Evolutionary conservation across 2,113 vertebrate species (phyloP).

Genomic region (Hepsetus odoe): DNA sequence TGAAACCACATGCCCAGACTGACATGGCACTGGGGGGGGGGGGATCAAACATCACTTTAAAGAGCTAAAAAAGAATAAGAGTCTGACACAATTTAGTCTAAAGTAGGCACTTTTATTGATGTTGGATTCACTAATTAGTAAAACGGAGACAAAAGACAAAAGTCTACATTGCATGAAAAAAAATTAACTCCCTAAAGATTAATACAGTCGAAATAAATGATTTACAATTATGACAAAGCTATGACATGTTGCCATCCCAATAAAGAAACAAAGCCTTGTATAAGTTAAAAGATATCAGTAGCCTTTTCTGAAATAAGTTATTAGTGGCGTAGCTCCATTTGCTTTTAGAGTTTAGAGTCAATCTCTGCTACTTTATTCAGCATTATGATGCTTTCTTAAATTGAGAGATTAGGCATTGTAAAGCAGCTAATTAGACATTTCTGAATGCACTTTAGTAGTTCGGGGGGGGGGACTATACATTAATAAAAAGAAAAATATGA

Average conservation of each 20-base stretch:
- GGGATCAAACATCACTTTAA: no score
- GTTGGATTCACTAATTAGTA: constrained; percentile 67
- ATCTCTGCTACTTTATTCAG: background rate
- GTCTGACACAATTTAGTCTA: constrained; percentile 62
- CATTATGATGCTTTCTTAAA: background rate
- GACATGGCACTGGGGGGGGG: constrained; percentile 26
- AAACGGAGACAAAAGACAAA: constrained; percentile 62
- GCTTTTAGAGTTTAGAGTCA: background rate
- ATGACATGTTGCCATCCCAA: constrained; percentile 4
- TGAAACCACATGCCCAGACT: constrained; percentile 72
- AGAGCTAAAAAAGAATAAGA: background rate
- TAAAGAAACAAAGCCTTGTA: constrained; percentile 7
- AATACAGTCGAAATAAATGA: constrained; percentile 22
- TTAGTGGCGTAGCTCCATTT: constrained; percentile 20
- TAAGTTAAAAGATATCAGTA: constrained; percentile 26
- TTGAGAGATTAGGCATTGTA: background rate
- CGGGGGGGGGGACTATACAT: background rate
- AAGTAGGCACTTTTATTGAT: constrained; percentile 81
- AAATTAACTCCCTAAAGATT: constrained; percentile 24
- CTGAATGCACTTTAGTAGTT: background rate
- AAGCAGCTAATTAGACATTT: background rate
- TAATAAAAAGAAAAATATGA: constrained; percentile 24
- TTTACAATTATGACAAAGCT: constrained; percentile 20
- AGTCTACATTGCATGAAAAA: constrained; percentile 33
- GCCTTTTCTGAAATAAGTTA: constrained; percentile 33